These are phyloP conservation scores for Cephus runcator DNA, from an alignment of 2,888 invertebrate genomes.

Conservation along the genomic window DNA sequence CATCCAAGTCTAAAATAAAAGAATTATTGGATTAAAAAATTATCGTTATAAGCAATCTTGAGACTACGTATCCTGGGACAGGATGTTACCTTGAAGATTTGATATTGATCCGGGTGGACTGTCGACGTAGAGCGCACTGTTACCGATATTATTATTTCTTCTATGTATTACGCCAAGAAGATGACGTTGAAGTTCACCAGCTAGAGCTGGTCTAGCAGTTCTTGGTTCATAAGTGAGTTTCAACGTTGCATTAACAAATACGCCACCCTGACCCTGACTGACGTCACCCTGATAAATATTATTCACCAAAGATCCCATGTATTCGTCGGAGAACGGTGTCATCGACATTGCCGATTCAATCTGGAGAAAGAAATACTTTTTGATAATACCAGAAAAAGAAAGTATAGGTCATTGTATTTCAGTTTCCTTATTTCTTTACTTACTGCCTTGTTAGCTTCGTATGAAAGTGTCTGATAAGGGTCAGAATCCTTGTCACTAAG, in stretches of 20 bases:
- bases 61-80: background rate
- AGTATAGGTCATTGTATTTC: background rate
- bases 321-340: slow-evolving; percentile 90
- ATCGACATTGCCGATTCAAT: slow-evolving; percentile 92
- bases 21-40: background rate
- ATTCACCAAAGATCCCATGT: slow-evolving; percentile 84
- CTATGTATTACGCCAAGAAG: slow-evolving; percentile 84
- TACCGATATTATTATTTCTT: slow-evolving; percentile 88
- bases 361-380: slow-evolving; percentile 64
- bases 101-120: slow-evolving; percentile 83
- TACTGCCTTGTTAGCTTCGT: slow-evolving; percentile 88
- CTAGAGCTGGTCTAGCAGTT: slow-evolving; percentile 75
- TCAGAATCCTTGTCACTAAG: slow-evolving; percentile 82
- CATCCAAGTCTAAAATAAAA: slow-evolving; percentile 78
- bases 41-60: background rate
- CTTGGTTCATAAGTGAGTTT: slow-evolving; percentile 69
- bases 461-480: slow-evolving; percentile 83
- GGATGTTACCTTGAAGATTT: slow-evolving; percentile 72
- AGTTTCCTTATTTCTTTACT: slow-evolving; percentile 59
- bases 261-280: slow-evolving; percentile 76
- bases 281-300: slow-evolving; percentile 80
- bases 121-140: slow-evolving; percentile 86
- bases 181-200: slow-evolving; percentile 84
- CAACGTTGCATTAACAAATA: slow-evolving; percentile 87
- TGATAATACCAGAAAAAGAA: background rate